Evolutionary conservation across 2,113 vertebrate genomes (phyloP).

Genomic region (Alectura lathami): DNA sequence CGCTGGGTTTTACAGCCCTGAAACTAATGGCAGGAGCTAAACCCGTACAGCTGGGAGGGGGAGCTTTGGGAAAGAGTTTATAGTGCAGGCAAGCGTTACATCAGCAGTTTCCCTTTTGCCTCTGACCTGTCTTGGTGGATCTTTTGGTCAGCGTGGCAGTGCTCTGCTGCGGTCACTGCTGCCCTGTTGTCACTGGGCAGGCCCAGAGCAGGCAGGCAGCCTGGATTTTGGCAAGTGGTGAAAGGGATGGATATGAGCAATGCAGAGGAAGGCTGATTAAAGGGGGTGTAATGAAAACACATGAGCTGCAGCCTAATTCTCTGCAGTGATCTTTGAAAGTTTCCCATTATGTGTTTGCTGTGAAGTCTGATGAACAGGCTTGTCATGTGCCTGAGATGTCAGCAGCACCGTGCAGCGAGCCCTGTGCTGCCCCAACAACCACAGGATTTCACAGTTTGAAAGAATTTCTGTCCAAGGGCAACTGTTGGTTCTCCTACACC

Average conservation of each 20-base stretch:
- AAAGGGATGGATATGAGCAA: not conserved
- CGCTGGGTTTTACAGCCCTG: not conserved
- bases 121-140: not conserved
- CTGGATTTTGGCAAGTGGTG: too few species aligned
- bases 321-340: not conserved
- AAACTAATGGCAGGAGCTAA: not conserved
- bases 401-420: fast-evolving
- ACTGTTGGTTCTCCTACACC: not conserved
- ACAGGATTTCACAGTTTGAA: not conserved
- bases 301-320: not conserved
- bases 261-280: not conserved
- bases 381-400: fast-evolving
- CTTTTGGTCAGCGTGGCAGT: fast-evolving
- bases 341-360: not conserved
- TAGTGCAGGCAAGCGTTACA: not conserved
- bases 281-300: not conserved
- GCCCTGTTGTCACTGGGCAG: not conserved
- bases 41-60: not conserved
- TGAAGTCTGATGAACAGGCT: fast-evolving
- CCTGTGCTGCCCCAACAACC: not conserved
- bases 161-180: not conserved
- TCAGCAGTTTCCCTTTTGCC: not conserved
- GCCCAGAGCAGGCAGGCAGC: not conserved
- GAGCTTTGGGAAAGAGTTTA: not conserved
- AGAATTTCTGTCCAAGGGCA: not conserved